Evolutionary conservation across 2,888 invertebrate species (phyloP).

Genomic region (Apoda limacodes): DNA sequence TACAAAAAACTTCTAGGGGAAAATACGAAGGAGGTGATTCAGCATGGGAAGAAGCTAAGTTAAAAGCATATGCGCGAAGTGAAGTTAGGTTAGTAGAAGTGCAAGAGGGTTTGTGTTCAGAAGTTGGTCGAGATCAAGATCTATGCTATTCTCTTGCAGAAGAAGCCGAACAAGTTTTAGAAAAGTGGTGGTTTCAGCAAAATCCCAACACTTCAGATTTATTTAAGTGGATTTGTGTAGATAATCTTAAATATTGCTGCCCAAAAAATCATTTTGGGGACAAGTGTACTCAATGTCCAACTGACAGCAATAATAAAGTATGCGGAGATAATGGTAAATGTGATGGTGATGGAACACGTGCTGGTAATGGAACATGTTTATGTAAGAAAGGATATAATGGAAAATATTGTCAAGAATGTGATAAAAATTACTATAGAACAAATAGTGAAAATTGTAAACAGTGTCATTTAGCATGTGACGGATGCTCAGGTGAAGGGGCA

Average conservation of each 20-base stretch:
- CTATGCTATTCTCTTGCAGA: slow-evolving; percentile 87
- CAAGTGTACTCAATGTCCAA: slow-evolving; percentile 80
- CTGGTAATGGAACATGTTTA: slow-evolving; percentile 90
- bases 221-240: slow-evolving; percentile 81
- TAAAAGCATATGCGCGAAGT: slow-evolving; percentile 85
- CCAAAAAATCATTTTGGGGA: slow-evolving; percentile 85
- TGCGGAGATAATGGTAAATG: slow-evolving; percentile 85
- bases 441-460: slow-evolving; percentile 77
- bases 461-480: slow-evolving; percentile 84
- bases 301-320: slow-evolving; percentile 61
- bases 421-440: slow-evolving; percentile 74
- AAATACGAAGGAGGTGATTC: slow-evolving; percentile 95
- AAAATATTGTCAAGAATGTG: slow-evolving; percentile 81
- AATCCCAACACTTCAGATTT: slow-evolving; percentile 46
- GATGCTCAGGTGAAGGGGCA: slow-evolving; percentile 79
- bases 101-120: slow-evolving; percentile 86
- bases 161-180: slow-evolving; percentile 82
- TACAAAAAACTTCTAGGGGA: slow-evolving; percentile 83
- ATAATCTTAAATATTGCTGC: slow-evolving; percentile 83
- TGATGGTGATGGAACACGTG: slow-evolving; percentile 89
- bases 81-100: slow-evolving; percentile 93
- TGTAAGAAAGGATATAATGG: slow-evolving; percentile 88
- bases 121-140: slow-evolving; percentile 75
- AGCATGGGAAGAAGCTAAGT: slow-evolving; percentile 91
- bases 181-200: slow-evolving; percentile 90